Evolutionary conservation across 2,888 invertebrate species (phyloP), one percentile per base, ranked within the genome.

Genomic region (Caenorhabditis sp.): DNA sequence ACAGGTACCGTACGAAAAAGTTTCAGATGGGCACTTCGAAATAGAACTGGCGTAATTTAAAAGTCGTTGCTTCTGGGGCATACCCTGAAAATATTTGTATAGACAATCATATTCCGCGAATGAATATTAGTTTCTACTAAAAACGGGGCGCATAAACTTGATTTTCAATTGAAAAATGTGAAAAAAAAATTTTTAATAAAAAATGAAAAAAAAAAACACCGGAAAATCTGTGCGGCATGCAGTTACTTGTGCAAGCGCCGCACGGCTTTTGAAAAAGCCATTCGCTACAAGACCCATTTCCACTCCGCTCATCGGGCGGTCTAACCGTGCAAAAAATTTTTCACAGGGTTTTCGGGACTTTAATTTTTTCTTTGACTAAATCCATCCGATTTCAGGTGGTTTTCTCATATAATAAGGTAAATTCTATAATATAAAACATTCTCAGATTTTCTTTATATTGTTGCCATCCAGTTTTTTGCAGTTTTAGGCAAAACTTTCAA

Each of bases 1-100:
- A 88, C 95, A 95, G 61, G 91, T 90, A 0, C 94, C 94, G 89
- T 95, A 95, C 0, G 90, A 83, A 1, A 91, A 59, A 4, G 81
- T 83, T 75, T 85, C 85, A 24, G 78, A 67, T 1, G 81, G 73
- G 58, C 85, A 85, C 76, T 79, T 69, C 49, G 79, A 64, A 36
- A 85, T 71, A 50, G 76, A 66, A 10, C 76, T 66, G 26, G 81
- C 83, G 76, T 77, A 85, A 65, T 81, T 72, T 19, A 84, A 69
- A 23, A 85, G 69, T 14, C 84, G 77, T 58, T 77, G 77, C 69
- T 78, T 77, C 27, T 71, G 67, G 54, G 76, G 84, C 83, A 83
- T 83, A 62, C 59, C 71, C 74, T 69, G 61, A 14, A 64, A 66
- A 17, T 10, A 14, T 37, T 27, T 27, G 26, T 17, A 8, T 12